Percentiles rank a stretch among this genome's conserved stretches.
phyloP scores from a whole-genome alignment of 2,888 invertebrate genomes.

The Pheosia tremula region DNA sequence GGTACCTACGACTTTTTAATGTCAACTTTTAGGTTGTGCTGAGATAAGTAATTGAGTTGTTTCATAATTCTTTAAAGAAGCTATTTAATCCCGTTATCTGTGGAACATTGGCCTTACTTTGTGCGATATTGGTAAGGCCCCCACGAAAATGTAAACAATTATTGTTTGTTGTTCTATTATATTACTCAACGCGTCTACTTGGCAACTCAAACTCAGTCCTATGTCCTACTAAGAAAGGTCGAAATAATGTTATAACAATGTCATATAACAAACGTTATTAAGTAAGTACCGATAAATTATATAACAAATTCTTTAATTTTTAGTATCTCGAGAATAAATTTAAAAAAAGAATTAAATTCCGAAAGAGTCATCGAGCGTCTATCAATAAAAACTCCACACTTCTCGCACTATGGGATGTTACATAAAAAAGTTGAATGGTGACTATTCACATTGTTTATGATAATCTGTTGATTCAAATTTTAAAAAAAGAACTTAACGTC shows the following conservation, averaged over 20 bases:
- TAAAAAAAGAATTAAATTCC: no score
- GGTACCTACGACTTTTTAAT: background rate
- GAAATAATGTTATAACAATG: conserved; percentile 19
- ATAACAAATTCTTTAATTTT: no score
- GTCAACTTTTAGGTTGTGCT: background rate
- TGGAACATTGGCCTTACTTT: conserved; percentile 25
- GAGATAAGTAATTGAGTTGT: background rate
- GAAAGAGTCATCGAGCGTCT: no score
- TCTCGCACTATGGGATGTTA: no score
- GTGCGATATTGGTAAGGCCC: conserved; percentile 26
- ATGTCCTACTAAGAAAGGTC: conserved; percentile 14
- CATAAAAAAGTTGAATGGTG: no score
- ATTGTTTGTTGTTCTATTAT: conserved; percentile 48
- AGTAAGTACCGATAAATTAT: no score
- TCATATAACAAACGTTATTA: background rate
- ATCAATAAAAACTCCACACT: no score
- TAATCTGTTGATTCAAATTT: no score
- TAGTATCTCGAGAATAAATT: no score
- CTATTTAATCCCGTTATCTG: conserved; percentile 18
- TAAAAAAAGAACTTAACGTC: no score
- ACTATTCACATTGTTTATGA: no score
- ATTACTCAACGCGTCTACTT: conserved; percentile 23
- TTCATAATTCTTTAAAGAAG: no score
- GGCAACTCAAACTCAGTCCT: conserved; percentile 21
- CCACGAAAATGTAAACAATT: conserved; percentile 39